Evolutionary conservation across 2,888 invertebrate genomes (phyloP).

Genomic region (Anarsia innoxiella): DNA sequence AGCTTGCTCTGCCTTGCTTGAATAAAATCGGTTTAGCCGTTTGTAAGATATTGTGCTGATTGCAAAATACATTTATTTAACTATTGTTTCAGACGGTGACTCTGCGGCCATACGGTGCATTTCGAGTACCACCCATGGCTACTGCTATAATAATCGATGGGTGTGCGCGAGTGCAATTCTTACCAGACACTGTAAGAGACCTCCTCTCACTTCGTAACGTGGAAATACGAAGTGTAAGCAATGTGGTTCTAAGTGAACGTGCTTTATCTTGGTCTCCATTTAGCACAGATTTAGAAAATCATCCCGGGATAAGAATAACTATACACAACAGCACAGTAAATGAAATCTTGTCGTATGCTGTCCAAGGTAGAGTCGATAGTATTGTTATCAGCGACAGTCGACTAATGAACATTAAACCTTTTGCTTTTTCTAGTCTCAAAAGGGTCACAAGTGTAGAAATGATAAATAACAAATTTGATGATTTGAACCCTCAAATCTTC

Average conservation of each 20-base stretch:
- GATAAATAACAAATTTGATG: slow-evolving; percentile 74
- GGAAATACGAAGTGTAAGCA: slow-evolving; percentile 76
- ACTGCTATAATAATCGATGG: slow-evolving; percentile 79
- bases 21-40: no score
- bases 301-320: slow-evolving; percentile 72
- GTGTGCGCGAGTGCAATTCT: slow-evolving; percentile 78
- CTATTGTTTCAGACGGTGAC: slow-evolving; percentile 72
- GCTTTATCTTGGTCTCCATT: slow-evolving; percentile 77
- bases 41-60: no score
- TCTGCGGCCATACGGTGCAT: slow-evolving; percentile 73
- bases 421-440: slow-evolving; percentile 83
- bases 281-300: slow-evolving; percentile 78
- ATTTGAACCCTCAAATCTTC: slow-evolving; percentile 82
- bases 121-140: slow-evolving; percentile 64
- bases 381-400: slow-evolving; percentile 78
- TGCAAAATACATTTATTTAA: no score
- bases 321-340: slow-evolving; percentile 69
- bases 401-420: slow-evolving; percentile 78
- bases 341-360: slow-evolving; percentile 76
- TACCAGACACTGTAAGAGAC: slow-evolving; percentile 73
- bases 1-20: no score
- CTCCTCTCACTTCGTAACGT: slow-evolving; percentile 78
- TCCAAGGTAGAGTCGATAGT: slow-evolving; percentile 82
- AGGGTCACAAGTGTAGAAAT: slow-evolving; percentile 79
- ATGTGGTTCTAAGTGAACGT: slow-evolving; percentile 77